Percentiles rank a stretch among this genome's conserved stretches.
phyloP scores from a whole-genome alignment of 2,113 vertebrate species.

The Collichthys lucidus region DNA sequence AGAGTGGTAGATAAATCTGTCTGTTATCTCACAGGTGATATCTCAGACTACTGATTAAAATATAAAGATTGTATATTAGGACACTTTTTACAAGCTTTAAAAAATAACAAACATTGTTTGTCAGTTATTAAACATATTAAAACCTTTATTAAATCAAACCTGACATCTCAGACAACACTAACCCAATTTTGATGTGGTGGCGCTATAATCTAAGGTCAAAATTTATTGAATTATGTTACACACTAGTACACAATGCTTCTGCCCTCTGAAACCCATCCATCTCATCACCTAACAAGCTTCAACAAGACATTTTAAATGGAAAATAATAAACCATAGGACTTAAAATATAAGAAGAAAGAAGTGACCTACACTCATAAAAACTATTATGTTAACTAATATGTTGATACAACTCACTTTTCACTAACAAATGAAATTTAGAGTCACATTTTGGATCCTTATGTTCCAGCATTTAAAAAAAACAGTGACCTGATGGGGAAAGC shows the following conservation, averaged over 20 bases:
- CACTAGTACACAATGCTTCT: not conserved
- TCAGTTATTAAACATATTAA: not conserved
- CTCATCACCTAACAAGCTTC: not conserved
- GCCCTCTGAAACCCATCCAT: not conserved
- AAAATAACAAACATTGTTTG: not conserved
- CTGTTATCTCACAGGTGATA: no score
- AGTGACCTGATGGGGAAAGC: not conserved
- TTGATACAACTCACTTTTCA: not conserved
- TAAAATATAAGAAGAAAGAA: not conserved
- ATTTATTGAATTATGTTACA: not conserved
- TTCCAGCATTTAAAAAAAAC: not conserved
- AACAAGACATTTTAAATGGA: not conserved
- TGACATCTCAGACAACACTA: not conserved
- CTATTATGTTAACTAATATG: not conserved
- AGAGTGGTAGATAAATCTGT: no score
- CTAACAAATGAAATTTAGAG: not conserved
- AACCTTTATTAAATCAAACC: not conserved
- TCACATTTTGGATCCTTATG: not conserved
- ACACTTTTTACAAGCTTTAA: not conserved
- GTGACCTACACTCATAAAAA: not conserved
- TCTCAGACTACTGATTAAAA: not conserved
- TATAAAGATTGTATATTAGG: not conserved
- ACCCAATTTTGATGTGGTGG: constrained; percentile 1
- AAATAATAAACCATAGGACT: not conserved
- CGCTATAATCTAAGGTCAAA: constrained; percentile 2